Conservation (phyloP, 2,888 invertebrate species). For the Melanargia galathea region DNA sequence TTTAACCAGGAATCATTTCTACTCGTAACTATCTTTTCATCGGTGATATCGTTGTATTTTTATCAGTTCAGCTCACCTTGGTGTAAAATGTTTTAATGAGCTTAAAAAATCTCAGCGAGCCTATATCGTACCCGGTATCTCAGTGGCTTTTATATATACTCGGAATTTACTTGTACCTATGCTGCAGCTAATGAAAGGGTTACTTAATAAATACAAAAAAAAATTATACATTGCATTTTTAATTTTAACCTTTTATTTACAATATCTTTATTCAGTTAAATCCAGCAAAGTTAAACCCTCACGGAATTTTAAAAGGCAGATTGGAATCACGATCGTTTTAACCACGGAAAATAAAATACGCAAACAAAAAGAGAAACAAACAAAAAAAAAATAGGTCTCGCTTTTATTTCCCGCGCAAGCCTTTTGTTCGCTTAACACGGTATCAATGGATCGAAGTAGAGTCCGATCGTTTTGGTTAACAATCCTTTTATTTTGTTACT, state of each 20-base stretch:
- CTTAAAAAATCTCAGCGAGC: too few relatives aligned
- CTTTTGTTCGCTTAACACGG: slow-evolving; percentile 32
- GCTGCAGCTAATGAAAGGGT: too few relatives aligned
- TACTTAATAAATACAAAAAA: neutral
- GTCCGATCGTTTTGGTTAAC: slow-evolving; percentile 21
- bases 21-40: too few relatives aligned
- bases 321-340: slow-evolving; percentile 40
- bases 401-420: slow-evolving; percentile 30
- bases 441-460: slow-evolving; percentile 25
- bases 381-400: slow-evolving; percentile 29
- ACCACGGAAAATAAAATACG: slow-evolving; percentile 41
- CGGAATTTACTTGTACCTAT: too few relatives aligned
- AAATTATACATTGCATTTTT: neutral
- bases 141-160: too few relatives aligned
- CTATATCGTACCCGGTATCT: too few relatives aligned
- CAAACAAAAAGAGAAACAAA: slow-evolving; percentile 31
- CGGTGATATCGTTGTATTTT: too few relatives aligned
- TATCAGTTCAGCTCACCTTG: too few relatives aligned
- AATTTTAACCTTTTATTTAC: slow-evolving; percentile 1
- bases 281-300: slow-evolving; percentile 21
- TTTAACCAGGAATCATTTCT: too few relatives aligned
- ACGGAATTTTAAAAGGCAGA: slow-evolving; percentile 36
- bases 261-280: slow-evolving; percentile 30
- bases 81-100: too few relatives aligned
- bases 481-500: slow-evolving; percentile 24